These are phyloP conservation scores for Suncus etruscus DNA, from an alignment of 2,113 vertebrate species.

Conservation along the genomic window DNA sequence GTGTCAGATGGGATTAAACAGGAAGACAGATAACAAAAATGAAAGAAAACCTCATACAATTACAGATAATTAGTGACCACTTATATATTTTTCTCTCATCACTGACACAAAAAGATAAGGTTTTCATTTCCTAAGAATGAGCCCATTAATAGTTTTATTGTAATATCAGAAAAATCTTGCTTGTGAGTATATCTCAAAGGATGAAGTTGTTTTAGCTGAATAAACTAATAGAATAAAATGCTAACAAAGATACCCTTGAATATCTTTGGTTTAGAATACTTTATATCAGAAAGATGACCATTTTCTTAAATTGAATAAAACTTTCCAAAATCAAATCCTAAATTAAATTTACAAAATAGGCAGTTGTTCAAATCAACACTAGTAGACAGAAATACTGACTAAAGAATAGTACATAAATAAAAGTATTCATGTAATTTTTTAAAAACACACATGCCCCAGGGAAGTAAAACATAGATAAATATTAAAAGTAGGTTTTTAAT, in stretches of 20 bases:
- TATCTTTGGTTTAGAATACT: slow-evolving; percentile 38
- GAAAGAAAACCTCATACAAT: slow-evolving; percentile 73
- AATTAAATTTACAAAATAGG: slow-evolving; percentile 50
- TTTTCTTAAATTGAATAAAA: slow-evolving; percentile 67
- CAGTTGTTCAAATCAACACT: slow-evolving; percentile 23
- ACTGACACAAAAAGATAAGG: slow-evolving; percentile 75
- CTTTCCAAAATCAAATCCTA: slow-evolving; percentile 63
- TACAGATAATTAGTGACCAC: slow-evolving; percentile 68
- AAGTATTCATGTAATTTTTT: slow-evolving; percentile 38
- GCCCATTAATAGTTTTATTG: slow-evolving; percentile 73
- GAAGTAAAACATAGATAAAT: slow-evolving; percentile 64
- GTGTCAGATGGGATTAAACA: slow-evolving; percentile 70
- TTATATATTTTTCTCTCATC: slow-evolving; percentile 73
- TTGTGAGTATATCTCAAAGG: slow-evolving; percentile 52
- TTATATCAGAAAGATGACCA: slow-evolving; percentile 11
- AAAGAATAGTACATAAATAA: slow-evolving; percentile 61
- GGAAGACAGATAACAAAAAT: slow-evolving; percentile 74
- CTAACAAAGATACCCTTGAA: slow-evolving; percentile 40
- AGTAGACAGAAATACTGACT: slow-evolving; percentile 50
- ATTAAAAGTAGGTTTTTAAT: slow-evolving; percentile 53
- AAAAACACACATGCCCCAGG: slow-evolving; percentile 29
- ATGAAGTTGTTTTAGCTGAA: slow-evolving; percentile 59
- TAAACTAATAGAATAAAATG: slow-evolving; percentile 70
- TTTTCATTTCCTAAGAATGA: slow-evolving; percentile 75
- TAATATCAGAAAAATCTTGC: slow-evolving; percentile 74